Conservation (phyloP, 2,888 invertebrate genomes). For the Himalopsyche tibetana region DNA sequence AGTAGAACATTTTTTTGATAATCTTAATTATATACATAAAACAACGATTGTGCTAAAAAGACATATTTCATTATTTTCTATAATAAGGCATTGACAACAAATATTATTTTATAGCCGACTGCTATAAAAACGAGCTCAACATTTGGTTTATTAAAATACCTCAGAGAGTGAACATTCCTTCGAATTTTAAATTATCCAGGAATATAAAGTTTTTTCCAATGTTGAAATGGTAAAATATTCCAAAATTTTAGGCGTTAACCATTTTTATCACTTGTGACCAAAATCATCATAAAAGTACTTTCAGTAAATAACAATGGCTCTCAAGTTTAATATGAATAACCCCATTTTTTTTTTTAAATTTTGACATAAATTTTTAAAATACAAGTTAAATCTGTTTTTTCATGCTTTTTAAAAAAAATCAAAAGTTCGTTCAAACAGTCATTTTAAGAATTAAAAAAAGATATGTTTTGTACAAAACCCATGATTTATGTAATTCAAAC, state of each 20-base stretch:
- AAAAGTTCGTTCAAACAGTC: no score
- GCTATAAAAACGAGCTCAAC: background rate
- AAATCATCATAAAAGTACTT: background rate
- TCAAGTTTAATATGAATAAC: background rate
- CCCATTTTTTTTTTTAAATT: no score
- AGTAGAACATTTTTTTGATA: no score
- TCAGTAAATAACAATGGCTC: background rate
- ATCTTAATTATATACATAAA: no score
- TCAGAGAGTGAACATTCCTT: slow-evolving; percentile 2
- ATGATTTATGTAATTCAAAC: no score
- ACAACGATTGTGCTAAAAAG: background rate
- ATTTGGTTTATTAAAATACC: slow-evolving; percentile 19
- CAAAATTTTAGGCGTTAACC: background rate
- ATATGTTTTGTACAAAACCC: no score
- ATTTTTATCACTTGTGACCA: slow-evolving; percentile 26
- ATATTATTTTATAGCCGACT: background rate
- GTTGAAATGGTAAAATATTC: background rate
- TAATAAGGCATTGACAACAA: no score
- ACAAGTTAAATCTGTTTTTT: no score
- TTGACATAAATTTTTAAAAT: no score
- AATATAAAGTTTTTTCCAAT: background rate
- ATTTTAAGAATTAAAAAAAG: no score
- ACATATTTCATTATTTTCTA: background rate
- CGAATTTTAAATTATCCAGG: slow-evolving; percentile 6
- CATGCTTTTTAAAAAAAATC: no score